These are phyloP conservation scores for Melanerpes aurifrons DNA, from an alignment of 2,113 vertebrate genomes.

Conservation along the genomic window DNA sequence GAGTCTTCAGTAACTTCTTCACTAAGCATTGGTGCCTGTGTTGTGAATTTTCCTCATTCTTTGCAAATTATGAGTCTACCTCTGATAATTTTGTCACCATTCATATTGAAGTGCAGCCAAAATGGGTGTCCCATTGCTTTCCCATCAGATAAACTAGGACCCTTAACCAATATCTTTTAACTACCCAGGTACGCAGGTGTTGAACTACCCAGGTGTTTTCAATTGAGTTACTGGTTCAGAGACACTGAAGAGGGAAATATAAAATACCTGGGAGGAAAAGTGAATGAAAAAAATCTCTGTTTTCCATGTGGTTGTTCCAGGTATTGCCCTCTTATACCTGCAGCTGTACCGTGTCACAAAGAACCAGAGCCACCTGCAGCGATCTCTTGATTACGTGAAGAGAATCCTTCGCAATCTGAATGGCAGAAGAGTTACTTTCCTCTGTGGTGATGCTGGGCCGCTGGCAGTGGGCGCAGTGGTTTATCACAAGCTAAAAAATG, in stretches of 20 bases:
- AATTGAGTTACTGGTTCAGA: neutral
- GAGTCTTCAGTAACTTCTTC: neutral
- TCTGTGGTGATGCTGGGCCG: slow-evolving; percentile 94
- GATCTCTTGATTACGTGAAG: slow-evolving; percentile 93
- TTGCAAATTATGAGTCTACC: neutral
- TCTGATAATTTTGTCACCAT: neutral
- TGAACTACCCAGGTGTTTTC: neutral
- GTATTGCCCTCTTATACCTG: slow-evolving; percentile 92
- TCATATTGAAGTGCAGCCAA: neutral
- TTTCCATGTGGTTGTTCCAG: slow-evolving; percentile 65
- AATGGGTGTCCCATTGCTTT: neutral
- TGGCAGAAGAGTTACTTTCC: slow-evolving; percentile 91
- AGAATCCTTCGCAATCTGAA: slow-evolving; percentile 90
- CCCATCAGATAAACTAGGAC: neutral
- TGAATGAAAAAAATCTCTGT: neutral
- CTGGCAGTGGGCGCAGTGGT: slow-evolving; percentile 92
- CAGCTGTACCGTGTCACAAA: slow-evolving; percentile 84
- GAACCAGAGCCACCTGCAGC: slow-evolving; percentile 86
- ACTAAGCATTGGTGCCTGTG: neutral
- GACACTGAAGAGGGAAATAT: neutral
- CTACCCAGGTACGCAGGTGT: neutral
- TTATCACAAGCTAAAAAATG: slow-evolving; percentile 87
- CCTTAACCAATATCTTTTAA: neutral
- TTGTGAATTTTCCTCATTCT: neutral
- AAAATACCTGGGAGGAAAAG: neutral